phyloP scores from a whole-genome alignment of 1,140 invertebrate genomes.

The Leucophenga varia region DNA sequence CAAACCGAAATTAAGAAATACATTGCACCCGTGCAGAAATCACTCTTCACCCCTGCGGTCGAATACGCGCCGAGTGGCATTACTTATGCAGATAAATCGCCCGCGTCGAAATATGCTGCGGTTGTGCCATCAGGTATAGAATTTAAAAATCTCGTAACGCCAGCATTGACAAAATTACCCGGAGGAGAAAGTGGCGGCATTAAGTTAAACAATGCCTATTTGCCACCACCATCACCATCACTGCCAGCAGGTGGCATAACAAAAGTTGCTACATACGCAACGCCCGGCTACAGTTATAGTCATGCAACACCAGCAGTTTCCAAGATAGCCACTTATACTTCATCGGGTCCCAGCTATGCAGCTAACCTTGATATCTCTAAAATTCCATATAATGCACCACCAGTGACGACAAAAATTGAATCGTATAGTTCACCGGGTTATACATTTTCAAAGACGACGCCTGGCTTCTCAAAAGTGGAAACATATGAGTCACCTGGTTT shows the following conservation, averaged over 20 bases:
- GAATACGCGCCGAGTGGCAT: slow-evolving; percentile 37
- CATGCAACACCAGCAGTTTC: slow-evolving; percentile 30
- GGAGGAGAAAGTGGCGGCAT: slow-evolving; percentile 16
- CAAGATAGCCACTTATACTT: slow-evolving; percentile 39
- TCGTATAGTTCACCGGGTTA: slow-evolving; percentile 38
- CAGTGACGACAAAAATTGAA: slow-evolving; percentile 35
- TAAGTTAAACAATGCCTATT: slow-evolving; percentile 23
- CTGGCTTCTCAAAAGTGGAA: slow-evolving; percentile 41
- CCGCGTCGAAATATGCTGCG: slow-evolving; percentile 44
- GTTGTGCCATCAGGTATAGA: slow-evolving; percentile 46
- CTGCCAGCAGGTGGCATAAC: slow-evolving; percentile 10
- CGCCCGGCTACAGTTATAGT: slow-evolving; percentile 33
- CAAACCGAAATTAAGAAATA: slow-evolving; percentile 36
- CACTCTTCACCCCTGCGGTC: slow-evolving; percentile 30
- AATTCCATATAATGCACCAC: slow-evolving; percentile 24
- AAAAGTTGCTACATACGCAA: slow-evolving; percentile 35
- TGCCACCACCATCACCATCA: slow-evolving; percentile 19
- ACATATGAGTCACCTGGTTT: slow-evolving; percentile 39
- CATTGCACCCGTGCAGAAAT: slow-evolving; percentile 34
- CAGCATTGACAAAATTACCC: slow-evolving; percentile 23
- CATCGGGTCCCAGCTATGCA: slow-evolving; percentile 1
- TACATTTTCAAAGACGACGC: slow-evolving; percentile 36
- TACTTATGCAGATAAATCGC: slow-evolving; percentile 49
- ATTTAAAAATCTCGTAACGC: slow-evolving; percentile 42
- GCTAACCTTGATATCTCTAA: slow-evolving; percentile 18